Conservation (phyloP, 2,797 vertebrate genomes). For the Picus viridis region DNA sequence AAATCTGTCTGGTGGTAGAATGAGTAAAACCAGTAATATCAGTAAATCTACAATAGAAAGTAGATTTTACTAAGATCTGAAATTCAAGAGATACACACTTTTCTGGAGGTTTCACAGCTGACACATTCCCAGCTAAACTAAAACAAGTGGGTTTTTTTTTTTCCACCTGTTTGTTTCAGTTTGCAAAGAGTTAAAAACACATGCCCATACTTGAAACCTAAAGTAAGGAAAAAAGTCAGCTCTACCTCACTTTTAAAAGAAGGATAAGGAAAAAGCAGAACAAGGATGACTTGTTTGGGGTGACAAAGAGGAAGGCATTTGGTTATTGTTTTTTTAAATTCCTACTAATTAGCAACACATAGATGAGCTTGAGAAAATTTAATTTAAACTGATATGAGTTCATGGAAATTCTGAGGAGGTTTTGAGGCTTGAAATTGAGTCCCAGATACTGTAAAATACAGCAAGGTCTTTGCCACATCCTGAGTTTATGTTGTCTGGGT, state of each 20-base stretch:
- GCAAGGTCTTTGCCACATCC: neutral
- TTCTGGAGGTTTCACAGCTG: neutral
- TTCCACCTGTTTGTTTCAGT: neutral
- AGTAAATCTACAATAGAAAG: neutral
- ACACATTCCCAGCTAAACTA: neutral
- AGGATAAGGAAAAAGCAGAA: neutral
- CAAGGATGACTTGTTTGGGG: neutral
- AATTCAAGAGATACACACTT: neutral
- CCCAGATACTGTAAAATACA: neutral
- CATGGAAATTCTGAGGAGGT: neutral
- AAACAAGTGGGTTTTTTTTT: neutral
- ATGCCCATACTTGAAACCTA: neutral
- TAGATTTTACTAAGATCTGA: neutral
- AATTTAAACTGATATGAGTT: neutral
- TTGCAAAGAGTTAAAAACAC: neutral
- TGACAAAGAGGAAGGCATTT: neutral
- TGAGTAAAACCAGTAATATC: neutral
- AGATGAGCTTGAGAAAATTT: neutral
- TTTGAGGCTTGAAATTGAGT: neutral
- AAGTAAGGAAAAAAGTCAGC: neutral
- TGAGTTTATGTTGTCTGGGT: neutral
- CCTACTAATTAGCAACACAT: neutral
- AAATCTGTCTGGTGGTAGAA: neutral
- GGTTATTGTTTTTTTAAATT: neutral
- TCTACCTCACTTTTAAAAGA: neutral